Conservation (phyloP, 1,140 invertebrate species). For the Meloidogyne floridensis region DNA sequence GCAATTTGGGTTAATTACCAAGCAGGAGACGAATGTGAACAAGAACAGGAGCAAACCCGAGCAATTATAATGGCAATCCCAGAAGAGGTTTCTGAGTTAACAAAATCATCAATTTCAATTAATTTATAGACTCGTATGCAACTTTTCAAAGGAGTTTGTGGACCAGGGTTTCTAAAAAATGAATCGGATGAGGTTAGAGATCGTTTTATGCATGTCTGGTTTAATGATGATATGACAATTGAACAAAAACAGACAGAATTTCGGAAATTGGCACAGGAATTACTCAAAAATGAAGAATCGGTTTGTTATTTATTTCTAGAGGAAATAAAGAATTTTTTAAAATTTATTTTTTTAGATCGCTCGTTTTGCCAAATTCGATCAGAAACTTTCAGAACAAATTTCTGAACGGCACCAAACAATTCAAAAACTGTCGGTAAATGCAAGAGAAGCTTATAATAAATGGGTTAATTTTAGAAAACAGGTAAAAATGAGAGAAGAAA, state of each 20-base stretch:
- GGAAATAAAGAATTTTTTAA: no score
- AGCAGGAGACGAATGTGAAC: constrained; percentile 58
- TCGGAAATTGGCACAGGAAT: constrained; percentile 44
- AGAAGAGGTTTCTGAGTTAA: constrained; percentile 22
- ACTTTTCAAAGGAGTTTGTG: constrained; percentile 60
- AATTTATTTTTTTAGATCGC: not conserved
- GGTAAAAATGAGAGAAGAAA: constrained; percentile 18
- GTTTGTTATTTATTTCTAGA: not conserved
- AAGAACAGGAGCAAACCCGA: constrained; percentile 53
- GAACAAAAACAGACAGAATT: constrained; percentile 61
- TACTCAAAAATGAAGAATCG: constrained; percentile 24
- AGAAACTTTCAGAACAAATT: constrained; percentile 47
- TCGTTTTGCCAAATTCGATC: constrained; percentile 24
- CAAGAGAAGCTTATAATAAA: constrained; percentile 79
- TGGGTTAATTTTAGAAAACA: constrained; percentile 57
- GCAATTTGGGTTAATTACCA: constrained; percentile 60
- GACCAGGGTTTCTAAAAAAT: constrained; percentile 57
- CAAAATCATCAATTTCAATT: not conserved
- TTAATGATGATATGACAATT: constrained; percentile 53
- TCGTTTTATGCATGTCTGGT: constrained; percentile 60
- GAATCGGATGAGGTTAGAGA: constrained; percentile 48
- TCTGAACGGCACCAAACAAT: constrained; percentile 38
- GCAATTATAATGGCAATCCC: constrained; percentile 28
- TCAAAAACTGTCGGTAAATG: constrained; percentile 81
- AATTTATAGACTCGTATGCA: constrained; percentile 23